Evolutionary conservation across 37 sponge, comb jelly and placozoan species (phyloP), one percentile per base, ranked within the genome.

Genomic region (Amphimedon queenslandica): DNA sequence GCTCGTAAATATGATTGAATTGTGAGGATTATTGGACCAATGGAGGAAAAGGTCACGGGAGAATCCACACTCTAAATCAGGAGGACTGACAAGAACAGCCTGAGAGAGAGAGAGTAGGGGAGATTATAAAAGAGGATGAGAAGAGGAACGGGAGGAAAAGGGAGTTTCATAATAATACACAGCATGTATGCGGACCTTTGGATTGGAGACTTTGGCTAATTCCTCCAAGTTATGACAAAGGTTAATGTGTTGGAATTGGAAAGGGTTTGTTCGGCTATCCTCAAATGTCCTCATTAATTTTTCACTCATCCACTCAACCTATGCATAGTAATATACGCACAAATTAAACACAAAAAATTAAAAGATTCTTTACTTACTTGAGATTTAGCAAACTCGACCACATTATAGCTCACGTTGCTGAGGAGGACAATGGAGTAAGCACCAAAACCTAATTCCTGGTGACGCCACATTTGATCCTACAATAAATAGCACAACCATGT

Each of bases 241-340:
- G 23, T 83, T 86, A 64, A 94, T 86, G 38, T 94, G 90, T 37
- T 86, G 85, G 85, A 99, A 99, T 69, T 99, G 96, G 73, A 99
- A 99, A 6, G 93, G 93, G 40, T 92, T 92, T 25, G 64, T 88
- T 34, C 93, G 67, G 66, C 73, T 55, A 33, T 98, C 99, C 68
- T 94, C 96, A 71, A 95, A 95, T 82, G 80, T 83, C 57, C 86
- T 84, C 80, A 92, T 84, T 37, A 99, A 88, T 58, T 90, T 94
- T 32, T 99, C 99, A 64, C 96, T 90, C 99, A 99, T 99, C 99
- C 99, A 98, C 74, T 98, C 99, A 63, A 98, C 90, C 96, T 91
- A 64, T 21, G 37, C 53, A 53, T 13, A 42, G 6, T 21, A 1
- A 35, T 3, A 41, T 3, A 18, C 20, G 37, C 21, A n/a, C 21